These are phyloP conservation scores for Drosophila burlai DNA, from an alignment of 1,140 invertebrate genomes.

Conservation along the genomic window DNA sequence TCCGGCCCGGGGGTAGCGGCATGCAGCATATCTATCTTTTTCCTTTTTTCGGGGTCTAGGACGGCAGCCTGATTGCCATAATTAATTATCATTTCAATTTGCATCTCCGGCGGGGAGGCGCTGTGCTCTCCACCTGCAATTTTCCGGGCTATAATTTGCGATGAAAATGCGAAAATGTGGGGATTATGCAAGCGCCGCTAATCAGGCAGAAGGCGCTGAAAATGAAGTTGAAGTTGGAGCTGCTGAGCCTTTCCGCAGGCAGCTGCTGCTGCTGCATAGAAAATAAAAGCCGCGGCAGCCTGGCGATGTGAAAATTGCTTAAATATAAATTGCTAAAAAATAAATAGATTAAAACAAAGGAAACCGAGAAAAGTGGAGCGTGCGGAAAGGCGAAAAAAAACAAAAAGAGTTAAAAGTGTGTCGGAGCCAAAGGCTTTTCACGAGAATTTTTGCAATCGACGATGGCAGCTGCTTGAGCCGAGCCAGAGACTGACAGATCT, in stretches of 20 bases:
- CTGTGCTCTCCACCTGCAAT: constrained; percentile 63
- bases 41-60: constrained; percentile 74
- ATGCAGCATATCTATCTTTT: constrained; percentile 10
- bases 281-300: constrained; percentile 32
- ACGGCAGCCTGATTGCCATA: constrained; percentile 76
- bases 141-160: constrained; percentile 53
- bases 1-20: background rate
- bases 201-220: constrained; percentile 44
- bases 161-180: constrained; percentile 34
- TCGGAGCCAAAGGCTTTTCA: constrained; percentile 25
- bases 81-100: constrained; percentile 84
- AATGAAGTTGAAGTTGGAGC: constrained; percentile 11
- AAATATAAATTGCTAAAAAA: constrained; percentile 8
- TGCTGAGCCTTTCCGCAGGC: constrained; percentile 3
- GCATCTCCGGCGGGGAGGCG: constrained; percentile 49
- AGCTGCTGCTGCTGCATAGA: background rate
- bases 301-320: constrained; percentile 66
- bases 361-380: constrained; percentile 5
- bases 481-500: constrained; percentile 22
- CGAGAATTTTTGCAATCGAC: constrained; percentile 52
- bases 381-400: background rate
- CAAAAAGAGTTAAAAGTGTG: constrained; percentile 32
- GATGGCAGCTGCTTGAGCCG: constrained; percentile 52
- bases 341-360: background rate
- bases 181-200: constrained; percentile 68